phyloP scores from a whole-genome alignment of 2,113 vertebrate species.

The Chaetodon trifascialis region DNA sequence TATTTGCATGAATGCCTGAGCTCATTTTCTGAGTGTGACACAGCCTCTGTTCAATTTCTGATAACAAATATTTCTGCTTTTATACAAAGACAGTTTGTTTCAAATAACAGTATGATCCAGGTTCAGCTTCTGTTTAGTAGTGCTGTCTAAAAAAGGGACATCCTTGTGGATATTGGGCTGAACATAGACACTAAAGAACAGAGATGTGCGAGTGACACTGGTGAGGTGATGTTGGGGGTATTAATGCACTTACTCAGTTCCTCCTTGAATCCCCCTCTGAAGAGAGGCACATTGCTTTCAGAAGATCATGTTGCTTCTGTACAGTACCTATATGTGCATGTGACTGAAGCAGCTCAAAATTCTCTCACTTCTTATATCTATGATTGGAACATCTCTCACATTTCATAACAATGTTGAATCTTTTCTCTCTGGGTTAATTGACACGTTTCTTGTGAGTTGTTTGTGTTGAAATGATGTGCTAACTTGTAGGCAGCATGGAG shows the following conservation, averaged over 20 bases:
- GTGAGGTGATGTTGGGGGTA: background rate
- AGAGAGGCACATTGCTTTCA: background rate
- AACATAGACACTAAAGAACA: background rate
- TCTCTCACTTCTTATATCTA: background rate
- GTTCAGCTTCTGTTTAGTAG: background rate
- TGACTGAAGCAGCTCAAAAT: background rate
- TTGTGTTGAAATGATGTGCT: background rate
- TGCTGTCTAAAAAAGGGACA: conserved; percentile 1
- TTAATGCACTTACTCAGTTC: background rate
- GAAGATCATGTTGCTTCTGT: background rate
- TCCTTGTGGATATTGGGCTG: background rate
- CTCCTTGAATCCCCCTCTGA: background rate
- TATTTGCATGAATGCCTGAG: background rate
- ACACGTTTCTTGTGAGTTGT: background rate
- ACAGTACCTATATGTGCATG: background rate
- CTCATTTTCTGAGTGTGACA: background rate
- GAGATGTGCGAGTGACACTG: background rate
- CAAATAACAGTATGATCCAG: too few relatives aligned
- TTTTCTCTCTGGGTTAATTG: background rate
- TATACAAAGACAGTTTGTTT: too few relatives aligned
- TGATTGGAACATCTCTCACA: background rate
- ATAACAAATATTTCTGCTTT: background rate
- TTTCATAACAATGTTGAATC: background rate
- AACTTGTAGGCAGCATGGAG: background rate
- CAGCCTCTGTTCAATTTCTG: background rate